Evolutionary conservation across 2,113 vertebrate species (phyloP), one percentile per base, ranked within the genome.

Genomic region (Spea bombifrons): DNA sequence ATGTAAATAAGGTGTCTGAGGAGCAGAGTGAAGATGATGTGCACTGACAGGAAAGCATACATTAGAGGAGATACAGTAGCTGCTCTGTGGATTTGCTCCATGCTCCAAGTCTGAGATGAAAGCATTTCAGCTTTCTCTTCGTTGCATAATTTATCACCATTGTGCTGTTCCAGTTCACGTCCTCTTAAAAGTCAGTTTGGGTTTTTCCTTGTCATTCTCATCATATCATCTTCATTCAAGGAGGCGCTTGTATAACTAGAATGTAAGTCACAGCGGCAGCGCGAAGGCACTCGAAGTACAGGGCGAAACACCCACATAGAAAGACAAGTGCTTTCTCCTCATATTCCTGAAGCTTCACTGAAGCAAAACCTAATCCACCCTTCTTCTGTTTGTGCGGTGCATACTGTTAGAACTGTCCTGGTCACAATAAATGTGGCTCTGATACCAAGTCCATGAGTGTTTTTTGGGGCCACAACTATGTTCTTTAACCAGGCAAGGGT

Each of bases 101-200:
- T 82, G 76, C 75, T 82, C 59, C 70, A 63, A 53, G 63, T 15
- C 6, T 63, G 70, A 57, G 55, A 78, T 78, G 69, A 84, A 77
- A 82, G 72, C 55, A 3, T 64, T 80, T 81, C 72, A 47, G 8
- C 30, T 82, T 71, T 44, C 67, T 9, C 73, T 75, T 13, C 72
- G 13, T 77, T 85, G 12, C 63, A 49, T 76, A 73, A 50, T 65
- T 82, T 72, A 63, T 50, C 53, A 47, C 12, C 13, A 81, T 70
- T 82, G 67, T 30, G 8, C 4, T 71, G 13, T 77, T 83, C 52
- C 47, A 79, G 43, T 71, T 71, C 66, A 9, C 63, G 6, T 17
- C 12, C 81, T 83, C 49, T 66, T 66, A 75, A 78, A 82, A 73
- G 5, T 72, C 71, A 68, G 80, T 83, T 83, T 73, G 76, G 76